Percentiles rank a stretch among this genome's conserved stretches.
Conservation (phyloP, 92 coral and sea anemone genomes). For the Anthopleura xanthogrammica region DNA sequence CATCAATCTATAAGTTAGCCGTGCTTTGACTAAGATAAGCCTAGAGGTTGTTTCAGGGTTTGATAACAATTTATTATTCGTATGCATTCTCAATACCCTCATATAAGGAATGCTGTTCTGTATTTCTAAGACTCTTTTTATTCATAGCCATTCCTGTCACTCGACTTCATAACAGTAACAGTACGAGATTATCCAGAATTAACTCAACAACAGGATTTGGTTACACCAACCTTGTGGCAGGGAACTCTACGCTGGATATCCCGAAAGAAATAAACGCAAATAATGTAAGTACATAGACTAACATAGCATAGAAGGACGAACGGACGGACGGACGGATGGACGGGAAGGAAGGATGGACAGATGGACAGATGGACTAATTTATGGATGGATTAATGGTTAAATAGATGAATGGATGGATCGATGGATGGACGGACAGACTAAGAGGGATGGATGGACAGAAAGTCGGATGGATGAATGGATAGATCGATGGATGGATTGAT, state of each 20-base stretch:
- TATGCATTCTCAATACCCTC: too few relatives aligned
- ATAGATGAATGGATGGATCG: too few relatives aligned
- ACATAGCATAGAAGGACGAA: not conserved
- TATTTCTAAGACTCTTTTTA: not conserved
- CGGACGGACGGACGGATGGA: not conserved
- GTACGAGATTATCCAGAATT: not conserved
- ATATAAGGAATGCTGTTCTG: not conserved
- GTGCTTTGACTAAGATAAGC: too few relatives aligned
- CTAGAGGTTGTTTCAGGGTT: too few relatives aligned
- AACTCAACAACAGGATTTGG: constrained; percentile 1
- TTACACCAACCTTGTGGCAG: not conserved
- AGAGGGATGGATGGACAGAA: not conserved
- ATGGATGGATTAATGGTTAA: too few relatives aligned
- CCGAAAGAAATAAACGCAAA: not conserved
- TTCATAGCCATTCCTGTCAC: not conserved
- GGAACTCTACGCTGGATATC: not conserved
- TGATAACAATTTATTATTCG: too few relatives aligned
- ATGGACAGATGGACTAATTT: too few relatives aligned
- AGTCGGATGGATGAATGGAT: not conserved
- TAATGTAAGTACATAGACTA: not conserved
- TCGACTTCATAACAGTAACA: not conserved
- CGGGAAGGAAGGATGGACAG: too few relatives aligned
- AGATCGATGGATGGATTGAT: too few relatives aligned
- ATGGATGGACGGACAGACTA: too few relatives aligned
- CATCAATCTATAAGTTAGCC: too few relatives aligned